phyloP scores from a whole-genome alignment of 2,113 vertebrate genomes.

The Laticauda laticaudata region DNA sequence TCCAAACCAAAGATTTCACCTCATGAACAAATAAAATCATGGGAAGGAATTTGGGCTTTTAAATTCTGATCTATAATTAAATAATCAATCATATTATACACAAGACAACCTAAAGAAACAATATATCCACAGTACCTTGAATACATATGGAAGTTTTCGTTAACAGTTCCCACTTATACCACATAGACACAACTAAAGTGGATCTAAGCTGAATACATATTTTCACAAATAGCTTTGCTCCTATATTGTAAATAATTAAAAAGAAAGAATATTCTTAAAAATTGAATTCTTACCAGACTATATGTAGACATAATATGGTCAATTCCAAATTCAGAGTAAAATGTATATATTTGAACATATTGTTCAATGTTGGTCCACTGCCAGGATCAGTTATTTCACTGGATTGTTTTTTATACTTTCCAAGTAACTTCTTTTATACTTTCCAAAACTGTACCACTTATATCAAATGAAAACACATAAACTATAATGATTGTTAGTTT shows the following conservation, averaged over 20 bases:
- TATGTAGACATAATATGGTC: background rate
- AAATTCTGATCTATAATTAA: background rate
- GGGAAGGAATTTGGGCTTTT: background rate
- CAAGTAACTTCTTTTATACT: background rate
- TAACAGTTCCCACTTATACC: background rate
- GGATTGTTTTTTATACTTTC: background rate
- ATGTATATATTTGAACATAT: background rate
- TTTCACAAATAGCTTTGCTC: constrained; percentile 16
- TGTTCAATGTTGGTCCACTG: background rate
- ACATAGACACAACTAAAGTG: background rate
- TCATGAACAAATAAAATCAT: background rate
- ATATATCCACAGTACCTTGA: background rate
- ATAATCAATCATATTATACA: background rate
- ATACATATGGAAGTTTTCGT: background rate
- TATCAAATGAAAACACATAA: background rate
- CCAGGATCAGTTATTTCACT: background rate
- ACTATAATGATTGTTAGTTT: background rate
- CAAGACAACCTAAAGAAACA: background rate
- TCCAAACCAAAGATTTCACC: background rate
- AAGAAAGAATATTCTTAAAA: accelerated
- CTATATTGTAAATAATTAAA: constrained; percentile 23
- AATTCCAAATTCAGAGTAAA: constrained; percentile 30
- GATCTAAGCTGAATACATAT: background rate
- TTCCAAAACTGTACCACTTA: background rate
- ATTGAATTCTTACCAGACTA: background rate